These are phyloP conservation scores for Muntiacus reevesi DNA, from an alignment of 2,113 vertebrate species.

Conservation along the genomic window DNA sequence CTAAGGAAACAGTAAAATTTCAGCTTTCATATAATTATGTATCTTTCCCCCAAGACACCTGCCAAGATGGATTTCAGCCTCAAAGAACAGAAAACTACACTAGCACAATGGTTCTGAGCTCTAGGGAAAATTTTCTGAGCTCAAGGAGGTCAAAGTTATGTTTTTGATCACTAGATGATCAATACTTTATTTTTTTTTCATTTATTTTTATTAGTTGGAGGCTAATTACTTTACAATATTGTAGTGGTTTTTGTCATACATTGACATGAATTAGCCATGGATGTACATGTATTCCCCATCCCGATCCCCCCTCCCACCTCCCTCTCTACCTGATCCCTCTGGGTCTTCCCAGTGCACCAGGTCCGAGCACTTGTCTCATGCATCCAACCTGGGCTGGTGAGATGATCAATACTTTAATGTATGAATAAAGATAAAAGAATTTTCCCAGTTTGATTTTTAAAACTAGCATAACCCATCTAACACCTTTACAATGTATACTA, in stretches of 20 bases:
- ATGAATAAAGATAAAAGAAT: not conserved
- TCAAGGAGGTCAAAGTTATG: not conserved
- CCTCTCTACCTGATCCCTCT: too few relatives aligned
- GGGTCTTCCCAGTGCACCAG: too few relatives aligned
- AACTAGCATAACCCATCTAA: not conserved
- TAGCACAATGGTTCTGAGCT: not conserved
- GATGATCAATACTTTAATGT: not conserved
- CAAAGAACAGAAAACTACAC: not conserved
- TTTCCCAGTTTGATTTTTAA: not conserved
- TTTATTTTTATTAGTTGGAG: too few relatives aligned
- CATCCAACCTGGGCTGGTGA: not conserved
- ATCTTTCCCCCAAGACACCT: not conserved
- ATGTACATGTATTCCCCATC: too few relatives aligned
- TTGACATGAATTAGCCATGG: too few relatives aligned
- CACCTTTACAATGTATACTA: not conserved
- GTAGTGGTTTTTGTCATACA: too few relatives aligned
- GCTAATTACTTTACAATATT: too few relatives aligned
- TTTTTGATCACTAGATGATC: not conserved
- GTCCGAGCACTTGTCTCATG: too few relatives aligned
- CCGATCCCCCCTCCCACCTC: too few relatives aligned
- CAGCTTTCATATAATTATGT: not conserved
- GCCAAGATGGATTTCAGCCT: not conserved
- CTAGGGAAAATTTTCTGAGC: not conserved
- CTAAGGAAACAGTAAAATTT: not conserved
- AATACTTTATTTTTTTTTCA: not conserved